Evolutionary conservation across 2,797 vertebrate species (phyloP), one percentile per base, ranked within the genome.

Genomic region (Enteromius paludinosus): DNA sequence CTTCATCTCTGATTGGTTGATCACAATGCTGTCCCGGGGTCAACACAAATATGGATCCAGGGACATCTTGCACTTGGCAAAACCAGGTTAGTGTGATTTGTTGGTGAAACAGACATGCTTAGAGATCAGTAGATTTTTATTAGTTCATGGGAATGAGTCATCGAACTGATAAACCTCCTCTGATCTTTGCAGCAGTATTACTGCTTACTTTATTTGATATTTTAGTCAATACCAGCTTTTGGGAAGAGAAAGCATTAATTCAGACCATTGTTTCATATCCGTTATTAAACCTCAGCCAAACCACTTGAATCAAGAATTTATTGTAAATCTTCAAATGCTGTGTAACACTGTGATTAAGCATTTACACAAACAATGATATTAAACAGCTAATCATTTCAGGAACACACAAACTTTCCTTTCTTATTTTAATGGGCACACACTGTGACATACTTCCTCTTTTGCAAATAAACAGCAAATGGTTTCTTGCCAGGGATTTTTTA

Each of bases 401-500:
- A 52, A 33, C 61, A 43, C 30, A 43, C 30, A 41, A 66, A 56
- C 20, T 64, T 14, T 70, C 66, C 43, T 54, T 47, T 61, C 30
- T 14, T 80, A 43, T 82, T 62, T 87, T 45, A 65, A 74, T 75
- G 20, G 23, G n/a, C 41, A 2, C 64, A 74, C 52, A 79, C 28
- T 47, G 33, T 49, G 47, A 56, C 49, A 84, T 15, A 85, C 87
- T 88, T 86, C 87, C 85, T 84, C 81, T 85, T 86, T 88, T 73
- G 71, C 5, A 20, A 33, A 61, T 64, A 72, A 83, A 76, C 83
- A 80, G 75, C 47, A 47, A 76, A 43, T 84, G 82, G 79, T 41
- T 52, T 61, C 20, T 68, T 83, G 83, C 78, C 84, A 81, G 79
- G 80, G 74, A 85, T 81, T 86, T 86, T 89, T 90, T 86, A 68